Conservation (phyloP, 1,140 invertebrate species). For the Heliconius congener region DNA sequence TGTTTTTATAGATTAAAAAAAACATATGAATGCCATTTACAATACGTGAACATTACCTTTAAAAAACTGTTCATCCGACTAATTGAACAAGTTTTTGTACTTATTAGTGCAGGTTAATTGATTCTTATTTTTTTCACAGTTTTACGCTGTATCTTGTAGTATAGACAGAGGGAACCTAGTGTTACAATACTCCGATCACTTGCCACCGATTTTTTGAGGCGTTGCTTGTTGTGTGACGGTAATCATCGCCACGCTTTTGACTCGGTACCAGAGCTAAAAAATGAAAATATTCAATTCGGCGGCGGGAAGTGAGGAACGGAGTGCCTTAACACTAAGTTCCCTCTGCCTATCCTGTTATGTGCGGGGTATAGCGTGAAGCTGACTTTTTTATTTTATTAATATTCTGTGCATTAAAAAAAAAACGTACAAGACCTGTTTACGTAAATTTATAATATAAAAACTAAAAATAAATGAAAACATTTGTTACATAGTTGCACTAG, state of each 20-base stretch:
- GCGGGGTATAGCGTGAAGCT: no score
- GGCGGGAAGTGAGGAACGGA: no score
- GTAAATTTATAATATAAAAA: neutral
- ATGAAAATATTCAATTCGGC: neutral
- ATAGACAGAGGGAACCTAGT: no score
- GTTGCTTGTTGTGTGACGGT: no score
- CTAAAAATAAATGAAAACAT: neutral
- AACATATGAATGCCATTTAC: conserved; percentile 11
- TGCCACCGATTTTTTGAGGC: no score
- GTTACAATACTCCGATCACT: no score
- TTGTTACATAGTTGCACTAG: neutral
- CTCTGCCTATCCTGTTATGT: no score
- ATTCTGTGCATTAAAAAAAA: no score
- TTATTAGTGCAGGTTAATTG: conserved; percentile 26
- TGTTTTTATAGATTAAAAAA: conserved; percentile 39
- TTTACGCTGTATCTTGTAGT: no score
- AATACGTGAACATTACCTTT: conserved; percentile 16
- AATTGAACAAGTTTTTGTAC: conserved; percentile 31
- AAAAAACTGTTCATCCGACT: conserved; percentile 23
- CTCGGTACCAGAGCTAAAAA: neutral
- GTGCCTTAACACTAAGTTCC: no score
- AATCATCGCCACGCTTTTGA: no score
- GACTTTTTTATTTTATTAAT: no score
- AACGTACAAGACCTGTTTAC: neutral
- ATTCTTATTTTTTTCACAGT: neutral